phyloP scores from a whole-genome alignment of 1,140 invertebrate genomes.

The Drosophila murphyi region DNA sequence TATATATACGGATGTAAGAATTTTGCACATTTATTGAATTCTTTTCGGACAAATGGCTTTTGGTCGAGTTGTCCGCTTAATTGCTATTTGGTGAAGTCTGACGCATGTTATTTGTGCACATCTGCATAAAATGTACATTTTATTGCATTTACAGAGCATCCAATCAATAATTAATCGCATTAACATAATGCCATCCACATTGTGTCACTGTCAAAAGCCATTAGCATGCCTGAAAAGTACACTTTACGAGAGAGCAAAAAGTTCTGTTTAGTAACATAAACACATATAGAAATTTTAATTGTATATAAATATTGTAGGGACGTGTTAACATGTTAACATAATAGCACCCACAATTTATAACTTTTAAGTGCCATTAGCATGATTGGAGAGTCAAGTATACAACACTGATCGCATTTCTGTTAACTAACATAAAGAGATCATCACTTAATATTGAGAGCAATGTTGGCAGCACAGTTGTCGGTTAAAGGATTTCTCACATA shows the following conservation, averaged over 20 bases:
- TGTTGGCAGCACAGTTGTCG: not conserved
- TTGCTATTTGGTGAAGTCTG: not conserved
- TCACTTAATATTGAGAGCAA: not conserved
- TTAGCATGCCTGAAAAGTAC: conserved; percentile 11
- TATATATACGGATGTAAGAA: not conserved
- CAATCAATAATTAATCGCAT: not conserved
- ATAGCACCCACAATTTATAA: no score
- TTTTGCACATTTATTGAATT: conserved; percentile 19
- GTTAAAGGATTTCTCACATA: no score
- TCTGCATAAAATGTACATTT: not conserved
- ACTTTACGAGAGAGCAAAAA: not conserved
- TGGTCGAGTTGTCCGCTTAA: not conserved
- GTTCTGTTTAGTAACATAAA: not conserved
- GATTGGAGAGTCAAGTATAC: no score
- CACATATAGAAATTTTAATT: not conserved
- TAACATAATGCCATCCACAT: not conserved
- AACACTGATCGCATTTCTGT: no score
- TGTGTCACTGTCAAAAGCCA: not conserved
- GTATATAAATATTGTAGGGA: no score
- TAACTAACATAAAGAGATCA: not conserved
- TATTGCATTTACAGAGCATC: not conserved
- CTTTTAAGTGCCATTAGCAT: no score
- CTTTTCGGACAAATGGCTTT: conserved; percentile 26
- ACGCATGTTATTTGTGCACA: not conserved
- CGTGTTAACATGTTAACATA: no score